Evolutionary conservation across 1,140 invertebrate genomes (phyloP).

Genomic region (Heliconius hewitsoni): DNA sequence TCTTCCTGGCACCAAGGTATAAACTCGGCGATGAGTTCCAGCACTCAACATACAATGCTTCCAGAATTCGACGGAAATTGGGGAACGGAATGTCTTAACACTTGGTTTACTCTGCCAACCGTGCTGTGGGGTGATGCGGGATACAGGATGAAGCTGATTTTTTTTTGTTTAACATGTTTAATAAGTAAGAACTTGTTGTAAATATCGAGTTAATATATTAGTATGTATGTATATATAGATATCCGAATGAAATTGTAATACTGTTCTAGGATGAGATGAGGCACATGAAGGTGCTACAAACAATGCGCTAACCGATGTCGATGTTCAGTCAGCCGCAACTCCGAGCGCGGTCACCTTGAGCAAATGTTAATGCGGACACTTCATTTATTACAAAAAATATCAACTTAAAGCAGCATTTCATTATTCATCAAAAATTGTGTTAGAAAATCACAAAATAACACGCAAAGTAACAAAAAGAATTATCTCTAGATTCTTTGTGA

Average conservation of each 20-base stretch:
- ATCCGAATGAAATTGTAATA: not conserved
- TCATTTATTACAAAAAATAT: conserved; percentile 60
- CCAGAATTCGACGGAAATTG: too few relatives aligned
- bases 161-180: too few relatives aligned
- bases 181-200: not conserved
- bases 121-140: too few relatives aligned
- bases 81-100: too few relatives aligned
- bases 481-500: not conserved
- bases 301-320: conserved; percentile 42
- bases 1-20: too few relatives aligned
- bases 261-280: conserved; percentile 21
- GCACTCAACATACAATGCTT: too few relatives aligned
- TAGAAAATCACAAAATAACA: conserved; percentile 14
- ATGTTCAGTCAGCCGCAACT: conserved; percentile 75
- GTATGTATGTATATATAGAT: not conserved
- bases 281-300: conserved; percentile 34
- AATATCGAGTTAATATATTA: not conserved
- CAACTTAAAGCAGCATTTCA: conserved; percentile 56
- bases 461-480: not conserved
- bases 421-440: conserved; percentile 51
- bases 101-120: too few relatives aligned
- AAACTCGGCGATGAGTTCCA: too few relatives aligned
- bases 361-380: conserved; percentile 75
- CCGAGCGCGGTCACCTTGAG: conserved; percentile 72
- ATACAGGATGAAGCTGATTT: too few relatives aligned